Percentiles rank a stretch among this genome's conserved stretches.
These are phyloP conservation scores for Argyra leucocephala DNA, from an alignment of 2,888 invertebrate genomes.

Conservation along the genomic window DNA sequence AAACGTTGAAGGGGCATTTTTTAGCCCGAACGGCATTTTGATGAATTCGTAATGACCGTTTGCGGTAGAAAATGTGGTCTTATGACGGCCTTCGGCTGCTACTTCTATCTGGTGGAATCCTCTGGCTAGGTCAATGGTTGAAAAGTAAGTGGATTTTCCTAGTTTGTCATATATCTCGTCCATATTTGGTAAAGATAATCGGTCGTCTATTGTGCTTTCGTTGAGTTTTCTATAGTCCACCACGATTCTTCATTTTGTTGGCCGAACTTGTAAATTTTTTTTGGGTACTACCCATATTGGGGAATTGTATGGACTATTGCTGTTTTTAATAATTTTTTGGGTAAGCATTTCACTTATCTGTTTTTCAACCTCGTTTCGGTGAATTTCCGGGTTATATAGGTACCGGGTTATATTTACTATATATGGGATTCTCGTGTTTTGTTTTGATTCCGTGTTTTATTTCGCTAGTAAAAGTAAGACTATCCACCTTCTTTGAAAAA, in stretches of 20 bases:
- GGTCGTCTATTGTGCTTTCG: conserved; percentile 21
- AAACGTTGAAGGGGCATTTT: conserved; percentile 32
- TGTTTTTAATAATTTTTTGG: conserved; percentile 9
- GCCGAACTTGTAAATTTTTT: conserved; percentile 8
- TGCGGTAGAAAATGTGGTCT: conserved; percentile 30
- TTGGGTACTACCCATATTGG: conserved; percentile 13
- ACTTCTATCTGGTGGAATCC: conserved; percentile 30
- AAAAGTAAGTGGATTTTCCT: conserved; percentile 25
- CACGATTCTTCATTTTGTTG: conserved; percentile 27
- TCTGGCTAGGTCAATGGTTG: conserved; percentile 25
- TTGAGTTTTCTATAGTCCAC: conserved; percentile 27
- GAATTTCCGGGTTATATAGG: conserved; percentile 24
- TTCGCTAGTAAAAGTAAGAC: conserved; percentile 23
- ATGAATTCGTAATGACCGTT: conserved; percentile 31
- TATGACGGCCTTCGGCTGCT: conserved; percentile 23
- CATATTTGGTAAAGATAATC: conserved; percentile 23
- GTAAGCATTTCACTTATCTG: conserved; percentile 23
- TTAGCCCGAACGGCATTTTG: conserved; percentile 32
- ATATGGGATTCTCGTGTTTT: conserved; percentile 23
- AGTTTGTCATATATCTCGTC: conserved; percentile 26
- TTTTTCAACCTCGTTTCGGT: conserved; percentile 18
- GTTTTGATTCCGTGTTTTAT: conserved; percentile 26
- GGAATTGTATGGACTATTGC: conserved; percentile 16
- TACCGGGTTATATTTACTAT: too few relatives aligned
- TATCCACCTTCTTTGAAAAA: conserved; percentile 19